Percentiles rank a stretch among this genome's conserved stretches.
Evolutionary conservation across 2,113 vertebrate species (phyloP).

Genomic region (Silurus glanis): DNA sequence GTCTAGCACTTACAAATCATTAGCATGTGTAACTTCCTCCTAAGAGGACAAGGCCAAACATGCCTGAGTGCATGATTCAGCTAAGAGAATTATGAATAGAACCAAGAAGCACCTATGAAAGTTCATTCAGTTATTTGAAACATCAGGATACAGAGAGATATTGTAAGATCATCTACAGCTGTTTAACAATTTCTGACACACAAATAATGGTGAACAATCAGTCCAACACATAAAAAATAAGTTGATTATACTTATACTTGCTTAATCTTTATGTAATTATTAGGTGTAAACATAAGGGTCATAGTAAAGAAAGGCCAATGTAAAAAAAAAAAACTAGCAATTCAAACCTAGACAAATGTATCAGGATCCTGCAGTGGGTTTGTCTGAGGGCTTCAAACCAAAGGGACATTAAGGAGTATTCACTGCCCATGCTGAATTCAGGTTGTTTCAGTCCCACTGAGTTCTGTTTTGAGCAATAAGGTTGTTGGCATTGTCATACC

Average conservation of each 20-base stretch:
- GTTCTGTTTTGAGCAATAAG: slow-evolving; percentile 66
- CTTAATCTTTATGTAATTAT: neutral
- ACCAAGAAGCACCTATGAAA: slow-evolving; percentile 36
- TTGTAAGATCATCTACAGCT: neutral
- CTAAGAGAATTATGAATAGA: slow-evolving; percentile 44
- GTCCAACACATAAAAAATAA: neutral
- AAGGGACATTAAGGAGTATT: slow-evolving; percentile 36
- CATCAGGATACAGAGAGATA: slow-evolving; percentile 6
- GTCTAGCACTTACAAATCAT: slow-evolving; percentile 56
- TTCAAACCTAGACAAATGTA: slow-evolving; percentile 15
- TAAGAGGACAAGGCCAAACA: slow-evolving; percentile 53
- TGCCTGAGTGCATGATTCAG: slow-evolving; percentile 50
- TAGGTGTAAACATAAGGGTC: neutral
- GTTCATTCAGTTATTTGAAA: slow-evolving; percentile 33
- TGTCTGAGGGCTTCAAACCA: slow-evolving; percentile 38
- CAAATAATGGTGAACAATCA: neutral
- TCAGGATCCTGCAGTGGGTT: slow-evolving; percentile 26
- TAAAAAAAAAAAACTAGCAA: slow-evolving; percentile 13
- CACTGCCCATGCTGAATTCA: slow-evolving; percentile 47
- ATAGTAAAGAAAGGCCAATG: neutral
- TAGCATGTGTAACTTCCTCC: slow-evolving; percentile 55
- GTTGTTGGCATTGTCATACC: slow-evolving; percentile 73
- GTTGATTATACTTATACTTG: neutral
- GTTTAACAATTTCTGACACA: neutral
- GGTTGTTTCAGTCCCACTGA: slow-evolving; percentile 54